Base-by-base conservation (phyloP, 1,140 invertebrate species). In the Callitettix versicolor region DNA sequence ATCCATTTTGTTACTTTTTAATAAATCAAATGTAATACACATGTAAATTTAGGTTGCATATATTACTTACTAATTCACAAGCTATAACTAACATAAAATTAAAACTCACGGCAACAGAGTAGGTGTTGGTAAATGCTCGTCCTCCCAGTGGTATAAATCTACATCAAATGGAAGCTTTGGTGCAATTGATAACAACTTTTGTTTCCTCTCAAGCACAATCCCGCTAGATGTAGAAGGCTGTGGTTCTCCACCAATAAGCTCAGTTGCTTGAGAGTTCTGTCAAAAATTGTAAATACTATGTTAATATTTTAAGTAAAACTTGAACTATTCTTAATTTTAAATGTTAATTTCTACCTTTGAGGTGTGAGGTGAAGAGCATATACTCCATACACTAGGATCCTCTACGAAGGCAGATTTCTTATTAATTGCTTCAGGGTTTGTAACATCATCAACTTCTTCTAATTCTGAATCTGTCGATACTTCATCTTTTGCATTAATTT, bases 141-240 rank as follows among this genome's bases (percentile, higher is more conserved):
- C 69, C 61, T 73, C 74, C 74, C 74, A 76, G 57, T 73, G 69
- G 53, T 70, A 71, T 6, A 76, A 61, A 65, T 76, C 74, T 34
- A 70, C 61, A 57, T 74, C 71, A 62, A 65, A 76, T 4, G 73
- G 71, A 17, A 73, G 38, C 61, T 71, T 72, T 4, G 74, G 74
- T 22, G 72, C 74, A 34, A 63, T 59, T 18, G 64, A 49, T 11
- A 73, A 56, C n/a, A 71, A 57, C 41, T 68, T 63, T 21, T 52
- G 36, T 57, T 74, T 74, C 42, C 68, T 53, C 22, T 58, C 60
- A 33, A 41, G 52, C 1, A 43, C 22, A 36, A 34, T 22, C 17
- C 48, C 21, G 52, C n/a, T 30, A 3, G 33, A 51, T 9, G 17
- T 40, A n/a, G 20, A 18, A 42, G 34, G 34, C 26, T 26, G 24